Base-by-base conservation (phyloP, 2,797 vertebrate species). In the Petrocephalus sullivani region DNA sequence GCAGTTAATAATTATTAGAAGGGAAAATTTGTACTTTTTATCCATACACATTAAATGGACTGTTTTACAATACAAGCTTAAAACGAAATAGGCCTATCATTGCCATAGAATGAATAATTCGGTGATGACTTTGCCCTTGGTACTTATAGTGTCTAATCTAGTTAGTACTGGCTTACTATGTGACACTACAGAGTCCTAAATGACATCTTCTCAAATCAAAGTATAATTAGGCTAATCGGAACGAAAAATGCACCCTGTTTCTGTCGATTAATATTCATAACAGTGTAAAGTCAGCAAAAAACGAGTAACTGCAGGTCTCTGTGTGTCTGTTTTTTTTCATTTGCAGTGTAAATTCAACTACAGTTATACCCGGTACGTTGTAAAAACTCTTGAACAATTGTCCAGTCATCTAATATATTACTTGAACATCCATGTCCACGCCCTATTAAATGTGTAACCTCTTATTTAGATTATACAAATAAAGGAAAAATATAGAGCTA, bases 21-120 rank as follows among this genome's bases (percentile, higher is more conserved):
- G 37, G 1, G 37, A 71, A 28, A 71, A 75, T 33, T 75, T 75
- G 67, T 75, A 71, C 64, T 19, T 75, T 75, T 41, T 33, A 75
- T 75, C 33, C 67, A 75, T 75, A 19, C 33, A 75, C 14, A 16
- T 58, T 58, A n/a, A n/a, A 58, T 58, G 4, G 57, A 64, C n/a
- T n/a, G 21, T 64, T 64, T 64, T 21, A 23, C n/a, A 64, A 21
- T 23, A 64, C n/a, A 64, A 28, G 60, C 9, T 64, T 9, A n/a
- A 81, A 49, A 8, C 19, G 19, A 49, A 81, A 49, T 10, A 49
- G 3, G 7, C 33, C 33, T 33, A 57, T 16, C 53, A n/a, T 61
- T 33, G 23, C 9, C n/a, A 90, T 91, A 91, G 93, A 91, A 92
- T 91, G 91, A 91, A 91, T 89, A 87, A 90, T 90, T 89, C 90